Evolutionary conservation across 2,797 vertebrate genomes (phyloP), one percentile per base, ranked within the genome.

Genomic region (Schizopygopsis pylzovi): DNA sequence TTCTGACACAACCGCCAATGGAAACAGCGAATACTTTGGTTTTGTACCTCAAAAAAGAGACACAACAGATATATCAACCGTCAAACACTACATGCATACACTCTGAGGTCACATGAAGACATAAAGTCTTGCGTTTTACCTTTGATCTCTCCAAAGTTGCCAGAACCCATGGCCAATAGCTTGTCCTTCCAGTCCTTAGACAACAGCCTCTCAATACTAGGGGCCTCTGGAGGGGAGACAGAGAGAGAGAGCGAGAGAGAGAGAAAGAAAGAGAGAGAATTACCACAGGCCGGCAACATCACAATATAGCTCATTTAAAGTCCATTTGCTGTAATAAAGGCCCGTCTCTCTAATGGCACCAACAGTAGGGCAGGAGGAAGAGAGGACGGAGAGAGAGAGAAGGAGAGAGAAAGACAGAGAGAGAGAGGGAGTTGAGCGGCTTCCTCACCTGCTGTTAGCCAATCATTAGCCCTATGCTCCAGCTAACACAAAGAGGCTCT

Each of bases 101-200:
- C 13, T 56, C 56, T 61, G 13, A 78, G 45, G 72, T 75, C 79
- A 70, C 13, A 82, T 59, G 73, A 79, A 54, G 45, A 33, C 56
- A 37, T n/a, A 47, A 70, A 79, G 54, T 61, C 52, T 88, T 49
- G 68, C 20, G 12, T 56, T 85, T 79, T 97, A 99, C 98, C 98
- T 99, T 99, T 99, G 95, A 99, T 98, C 95, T 99, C 98, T 91
- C 97, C 98, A 90, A 99, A 97, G 95, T 99, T 98, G 94, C 98
- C 97, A 94, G 98, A 98, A 94, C 98, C 98, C 98, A 99, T 99
- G 92, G 98, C 97, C 94, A 99, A 96, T 94, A 99, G 97, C 95
- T 98, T 99, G 96, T 99, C 98, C 95, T 99, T 99, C 98, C 98
- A 99, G 95, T 99, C 98, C 95, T 99, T 99, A 94, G 98, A 99